Conservation (phyloP, 2,888 invertebrate species). For the Metacarcinus magister region DNA sequence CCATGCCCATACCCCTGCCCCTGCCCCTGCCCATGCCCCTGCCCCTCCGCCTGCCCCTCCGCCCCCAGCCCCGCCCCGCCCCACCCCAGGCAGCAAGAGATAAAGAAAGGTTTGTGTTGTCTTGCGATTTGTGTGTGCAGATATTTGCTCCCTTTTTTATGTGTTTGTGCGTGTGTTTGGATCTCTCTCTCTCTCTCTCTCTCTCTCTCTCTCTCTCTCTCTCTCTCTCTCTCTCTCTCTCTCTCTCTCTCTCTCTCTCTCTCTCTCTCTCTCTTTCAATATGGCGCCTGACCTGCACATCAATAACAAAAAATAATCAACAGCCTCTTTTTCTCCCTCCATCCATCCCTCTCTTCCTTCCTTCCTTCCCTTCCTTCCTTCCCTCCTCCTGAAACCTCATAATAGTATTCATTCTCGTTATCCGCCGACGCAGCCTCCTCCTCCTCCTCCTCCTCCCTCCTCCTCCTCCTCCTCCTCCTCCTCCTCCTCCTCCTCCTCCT, state of each 20-base stretch:
- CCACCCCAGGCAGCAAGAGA: too few relatives aligned
- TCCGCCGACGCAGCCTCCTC: neutral
- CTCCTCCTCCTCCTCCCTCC: neutral
- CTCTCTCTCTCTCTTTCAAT: too few relatives aligned
- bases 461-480: neutral
- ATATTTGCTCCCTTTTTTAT: neutral
- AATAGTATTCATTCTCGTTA: constrained; percentile 36
- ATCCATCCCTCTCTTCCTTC: neutral
- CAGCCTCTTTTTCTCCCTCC: neutral
- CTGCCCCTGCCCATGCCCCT: too few relatives aligned
- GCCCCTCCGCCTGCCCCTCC: too few relatives aligned
- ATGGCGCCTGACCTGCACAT: too few relatives aligned
- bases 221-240: neutral
- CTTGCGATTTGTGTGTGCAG: too few relatives aligned
- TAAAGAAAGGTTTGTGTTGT: too few relatives aligned
- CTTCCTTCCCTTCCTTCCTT: neutral
- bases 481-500: neutral
- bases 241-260: neutral
- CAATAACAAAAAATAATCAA: neutral
- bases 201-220: too few relatives aligned
- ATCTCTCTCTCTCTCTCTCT: neutral
- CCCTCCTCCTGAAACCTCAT: neutral
- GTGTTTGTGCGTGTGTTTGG: neutral
- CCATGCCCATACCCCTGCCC: neutral
- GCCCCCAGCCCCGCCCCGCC: too few relatives aligned